Base-by-base conservation (phyloP, 2,888 invertebrate species). In the Parnassius mnemosyne region DNA sequence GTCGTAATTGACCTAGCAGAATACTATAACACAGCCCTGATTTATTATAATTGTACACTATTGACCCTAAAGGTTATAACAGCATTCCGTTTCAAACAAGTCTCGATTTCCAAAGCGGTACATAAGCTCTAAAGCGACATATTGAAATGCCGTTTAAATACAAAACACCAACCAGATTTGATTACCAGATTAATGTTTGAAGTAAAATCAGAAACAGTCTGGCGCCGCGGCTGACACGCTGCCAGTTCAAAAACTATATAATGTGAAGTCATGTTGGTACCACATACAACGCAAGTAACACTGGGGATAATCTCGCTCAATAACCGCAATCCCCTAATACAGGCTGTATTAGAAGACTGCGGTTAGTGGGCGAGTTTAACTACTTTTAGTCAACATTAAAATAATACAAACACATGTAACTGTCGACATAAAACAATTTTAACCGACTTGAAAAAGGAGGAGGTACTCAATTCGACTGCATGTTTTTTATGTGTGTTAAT, bases 171-270 rank as follows among this genome's bases (percentile, higher is more conserved):
- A 77, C 77, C 78, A 69, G 76, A 75, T 83, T 83, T 72, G 73
- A 76, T 74, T 71, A 71, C 72, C 80, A 80, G 80, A 84, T 86
- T 83, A 86, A 87, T 87, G 81, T 77, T 82, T 76, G 74, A 79
- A 77, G 80, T 81, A 78, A 16, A 83, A 80, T 81, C 76, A 73
- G 77, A 81, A 83, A 78, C 13, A 79, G 74, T 68, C 71, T 75
- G 83, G 81, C 80, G 81, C 81, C 79, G 71, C 64, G 60, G 66
- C 64, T 63, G 60, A 63, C 58, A 60, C 53, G 60, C 62, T 60
- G 10, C 53, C 41, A 10, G 44, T 46, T 47, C 20, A 47, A 52
- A 20, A 56, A 71, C 65, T 68, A 66, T 69, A 68, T 68, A 77
- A 52, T 78, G 81, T 84, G 85, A 84, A 81, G 84, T 76, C 78